These are phyloP conservation scores for Sebastes wilsoni DNA, from an alignment of 2,797 vertebrate species.

Conservation along the genomic window DNA sequence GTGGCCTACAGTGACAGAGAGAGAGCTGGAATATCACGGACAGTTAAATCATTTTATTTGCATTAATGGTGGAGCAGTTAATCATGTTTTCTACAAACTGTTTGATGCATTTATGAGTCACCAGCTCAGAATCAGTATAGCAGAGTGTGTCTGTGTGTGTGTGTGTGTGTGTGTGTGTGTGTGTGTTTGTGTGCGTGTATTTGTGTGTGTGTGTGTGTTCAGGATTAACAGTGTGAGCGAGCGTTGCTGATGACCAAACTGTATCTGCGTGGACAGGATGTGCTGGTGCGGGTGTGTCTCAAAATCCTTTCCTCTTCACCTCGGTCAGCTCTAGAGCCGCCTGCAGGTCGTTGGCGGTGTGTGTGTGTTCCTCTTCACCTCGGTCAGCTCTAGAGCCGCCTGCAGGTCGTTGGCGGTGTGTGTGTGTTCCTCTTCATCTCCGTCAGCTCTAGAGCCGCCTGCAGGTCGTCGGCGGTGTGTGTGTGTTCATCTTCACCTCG, in stretches of 20 bases:
- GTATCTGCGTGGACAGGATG: background rate
- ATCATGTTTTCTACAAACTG: slow-evolving; percentile 22
- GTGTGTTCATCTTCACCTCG: background rate
- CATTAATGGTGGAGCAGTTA: slow-evolving; percentile 16
- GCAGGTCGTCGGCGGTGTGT: too few species aligned
- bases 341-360: slow-evolving; percentile 31
- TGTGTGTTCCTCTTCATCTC: too few species aligned
- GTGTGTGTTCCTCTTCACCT: background rate
- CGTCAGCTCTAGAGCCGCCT: too few species aligned
- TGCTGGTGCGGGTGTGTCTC: slow-evolving; percentile 25
- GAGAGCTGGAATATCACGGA: background rate
- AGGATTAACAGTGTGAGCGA: background rate
- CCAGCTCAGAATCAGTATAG: slow-evolving; percentile 6
- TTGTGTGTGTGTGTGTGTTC: background rate
- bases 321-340: background rate
- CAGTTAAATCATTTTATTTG: slow-evolving; percentile 40
- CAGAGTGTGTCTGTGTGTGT: background rate
- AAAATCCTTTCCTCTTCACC: background rate
- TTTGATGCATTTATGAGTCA: slow-evolving; percentile 44
- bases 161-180: background rate
- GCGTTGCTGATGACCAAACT: slow-evolving; percentile 3
- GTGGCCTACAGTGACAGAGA: background rate
- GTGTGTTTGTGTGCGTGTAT: background rate
- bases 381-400: background rate
- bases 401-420: too few species aligned